A percentile compares a stretch with the other conserved stretches of the same genome.
These are phyloP conservation scores for Epirrita christyi DNA, from an alignment of 2,888 invertebrate species.

Conservation along the genomic window DNA sequence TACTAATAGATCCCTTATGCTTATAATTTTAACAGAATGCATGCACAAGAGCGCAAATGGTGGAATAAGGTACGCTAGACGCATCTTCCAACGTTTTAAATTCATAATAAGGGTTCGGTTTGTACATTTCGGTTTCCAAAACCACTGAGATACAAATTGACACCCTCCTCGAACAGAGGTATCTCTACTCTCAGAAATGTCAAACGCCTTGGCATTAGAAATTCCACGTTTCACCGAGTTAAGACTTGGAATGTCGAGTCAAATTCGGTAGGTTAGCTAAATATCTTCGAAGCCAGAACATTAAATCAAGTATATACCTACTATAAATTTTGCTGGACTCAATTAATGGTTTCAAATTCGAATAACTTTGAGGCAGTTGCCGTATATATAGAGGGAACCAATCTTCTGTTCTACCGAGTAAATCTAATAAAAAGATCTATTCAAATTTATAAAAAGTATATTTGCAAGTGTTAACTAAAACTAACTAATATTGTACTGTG, in stretches of 20 bases:
- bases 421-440: too few relatives aligned
- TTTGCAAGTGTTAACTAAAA: too few relatives aligned
- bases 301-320: constrained; percentile 39
- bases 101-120: constrained; percentile 4
- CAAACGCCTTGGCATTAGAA: constrained; percentile 51
- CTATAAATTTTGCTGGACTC: constrained; percentile 26
- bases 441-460: too few relatives aligned
- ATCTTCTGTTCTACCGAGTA: too few relatives aligned
- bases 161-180: constrained; percentile 44
- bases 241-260: constrained; percentile 52
- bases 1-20: too few relatives aligned
- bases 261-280: constrained; percentile 48
- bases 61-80: too few relatives aligned
- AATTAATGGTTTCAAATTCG: constrained; percentile 17
- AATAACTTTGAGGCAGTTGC: constrained; percentile 10
- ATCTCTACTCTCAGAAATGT: constrained; percentile 45
- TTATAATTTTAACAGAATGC: too few relatives aligned
- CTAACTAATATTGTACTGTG: too few relatives aligned
- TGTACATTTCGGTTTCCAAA: constrained; percentile 22
- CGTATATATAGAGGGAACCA: too few relatives aligned
- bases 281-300: constrained; percentile 52
- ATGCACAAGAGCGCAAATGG: too few relatives aligned
- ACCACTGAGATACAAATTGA: constrained; percentile 32
- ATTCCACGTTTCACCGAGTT: constrained; percentile 53
- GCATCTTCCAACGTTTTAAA: too few relatives aligned